phyloP scores from a whole-genome alignment of 2,888 invertebrate genomes.

The Drosophila aldrichi region DNA sequence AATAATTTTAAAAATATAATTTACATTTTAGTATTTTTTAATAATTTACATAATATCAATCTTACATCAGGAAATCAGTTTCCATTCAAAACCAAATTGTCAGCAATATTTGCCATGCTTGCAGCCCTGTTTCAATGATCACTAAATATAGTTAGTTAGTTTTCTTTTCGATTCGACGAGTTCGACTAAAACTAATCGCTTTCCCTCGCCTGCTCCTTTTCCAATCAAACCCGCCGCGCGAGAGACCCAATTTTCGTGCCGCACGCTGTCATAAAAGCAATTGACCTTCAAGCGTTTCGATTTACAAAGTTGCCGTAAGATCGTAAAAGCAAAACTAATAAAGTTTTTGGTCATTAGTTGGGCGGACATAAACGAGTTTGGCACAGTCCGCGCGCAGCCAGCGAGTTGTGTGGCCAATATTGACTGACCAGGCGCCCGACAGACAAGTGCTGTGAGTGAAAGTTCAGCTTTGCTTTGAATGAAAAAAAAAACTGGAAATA shows the following conservation, averaged over 20 bases:
- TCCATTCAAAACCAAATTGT: background rate
- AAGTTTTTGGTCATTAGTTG: slow-evolving; percentile 73
- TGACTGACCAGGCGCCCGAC: slow-evolving; percentile 54
- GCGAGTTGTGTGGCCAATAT: slow-evolving; percentile 51
- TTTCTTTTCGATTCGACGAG: slow-evolving; percentile 14
- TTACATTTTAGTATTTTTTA: too few relatives aligned
- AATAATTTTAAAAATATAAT: background rate
- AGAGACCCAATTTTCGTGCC: slow-evolving; percentile 61
- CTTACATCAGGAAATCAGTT: background rate
- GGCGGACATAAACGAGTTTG: slow-evolving; percentile 60
- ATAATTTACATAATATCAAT: too few relatives aligned
- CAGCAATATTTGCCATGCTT: background rate
- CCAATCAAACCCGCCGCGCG: slow-evolving; percentile 16
- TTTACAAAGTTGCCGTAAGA: slow-evolving; percentile 39
- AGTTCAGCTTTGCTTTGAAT: slow-evolving; percentile 54
- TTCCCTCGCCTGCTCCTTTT: slow-evolving; percentile 25
- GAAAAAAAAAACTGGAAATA: slow-evolving; percentile 57
- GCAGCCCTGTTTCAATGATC: background rate
- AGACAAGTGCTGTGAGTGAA: slow-evolving; percentile 72
- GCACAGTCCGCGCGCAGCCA: slow-evolving; percentile 9
- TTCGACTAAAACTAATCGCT: slow-evolving; percentile 8
- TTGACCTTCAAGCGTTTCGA: slow-evolving; percentile 69
- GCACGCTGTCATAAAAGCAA: slow-evolving; percentile 55
- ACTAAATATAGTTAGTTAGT: slow-evolving; percentile 2
- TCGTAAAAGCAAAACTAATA: slow-evolving; percentile 57